These are phyloP conservation scores for Drosophila ohnishii DNA, from an alignment of 1,140 invertebrate species.

Conservation along the genomic window DNA sequence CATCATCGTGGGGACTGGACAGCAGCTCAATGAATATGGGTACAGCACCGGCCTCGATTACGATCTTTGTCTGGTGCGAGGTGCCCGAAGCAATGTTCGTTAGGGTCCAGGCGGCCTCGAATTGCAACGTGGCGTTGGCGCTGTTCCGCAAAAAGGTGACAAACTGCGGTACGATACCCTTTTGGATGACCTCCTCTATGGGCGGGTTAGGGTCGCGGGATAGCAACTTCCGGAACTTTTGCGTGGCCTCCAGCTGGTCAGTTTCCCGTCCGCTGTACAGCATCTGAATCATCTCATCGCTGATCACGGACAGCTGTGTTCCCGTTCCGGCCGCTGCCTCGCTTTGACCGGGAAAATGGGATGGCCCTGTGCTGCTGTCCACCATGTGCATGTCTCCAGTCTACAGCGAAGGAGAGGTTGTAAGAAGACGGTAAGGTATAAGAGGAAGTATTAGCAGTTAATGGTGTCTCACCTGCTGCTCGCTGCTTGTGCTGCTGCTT, in stretches of 20 bases:
- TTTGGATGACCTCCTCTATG: slow-evolving; percentile 98
- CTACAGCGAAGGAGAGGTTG: slow-evolving; percentile 6
- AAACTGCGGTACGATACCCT: slow-evolving; percentile 97
- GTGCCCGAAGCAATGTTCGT: slow-evolving; percentile 99
- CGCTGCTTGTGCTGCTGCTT: slow-evolving; percentile 45
- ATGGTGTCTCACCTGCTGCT: slow-evolving; percentile 46
- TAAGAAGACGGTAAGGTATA: not conserved
- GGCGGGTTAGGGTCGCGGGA: slow-evolving; percentile 98
- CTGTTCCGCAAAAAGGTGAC: slow-evolving; percentile 95
- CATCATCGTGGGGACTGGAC: slow-evolving; percentile 93
- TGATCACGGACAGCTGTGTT: slow-evolving; percentile 84
- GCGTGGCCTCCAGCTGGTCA: slow-evolving; percentile 94
- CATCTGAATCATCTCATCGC: slow-evolving; percentile 91
- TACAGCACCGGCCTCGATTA: slow-evolving; percentile 97
- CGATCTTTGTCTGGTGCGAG: slow-evolving; percentile 95
- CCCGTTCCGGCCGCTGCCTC: slow-evolving; percentile 16
- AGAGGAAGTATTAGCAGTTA: not conserved
- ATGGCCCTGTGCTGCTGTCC: slow-evolving; percentile 48
- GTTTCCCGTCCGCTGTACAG: slow-evolving; percentile 92
- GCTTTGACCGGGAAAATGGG: not conserved
- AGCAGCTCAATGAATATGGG: slow-evolving; percentile 95
- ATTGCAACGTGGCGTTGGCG: slow-evolving; percentile 92
- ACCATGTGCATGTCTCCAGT: slow-evolving; percentile 68
- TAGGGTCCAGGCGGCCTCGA: slow-evolving; percentile 98
- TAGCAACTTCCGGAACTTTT: slow-evolving; percentile 96